Evolutionary conservation across 2,797 vertebrate species (phyloP).

Genomic region (Hypotaenidia philippensis): DNA sequence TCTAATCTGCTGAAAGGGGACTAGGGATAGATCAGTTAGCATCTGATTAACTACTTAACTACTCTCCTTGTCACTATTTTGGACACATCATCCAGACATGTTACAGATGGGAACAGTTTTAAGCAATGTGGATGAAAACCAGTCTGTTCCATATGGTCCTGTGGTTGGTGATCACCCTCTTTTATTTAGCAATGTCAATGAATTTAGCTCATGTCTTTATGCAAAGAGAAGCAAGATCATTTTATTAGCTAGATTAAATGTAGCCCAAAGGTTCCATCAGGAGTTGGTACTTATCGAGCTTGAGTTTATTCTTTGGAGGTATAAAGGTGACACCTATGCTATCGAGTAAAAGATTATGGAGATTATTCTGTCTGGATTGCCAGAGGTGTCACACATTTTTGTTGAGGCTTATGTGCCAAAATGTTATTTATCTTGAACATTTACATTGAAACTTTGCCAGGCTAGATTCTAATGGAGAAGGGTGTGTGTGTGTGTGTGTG

Average conservation of each 20-base stretch:
- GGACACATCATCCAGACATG: rapidly evolving
- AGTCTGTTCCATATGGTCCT: background rate
- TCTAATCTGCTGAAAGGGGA: background rate
- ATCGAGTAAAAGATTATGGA: background rate
- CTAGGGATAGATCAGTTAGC: background rate
- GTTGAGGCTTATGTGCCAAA: background rate
- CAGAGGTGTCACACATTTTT: background rate
- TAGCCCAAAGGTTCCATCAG: background rate
- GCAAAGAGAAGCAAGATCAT: background rate
- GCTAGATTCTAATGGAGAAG: too few species aligned
- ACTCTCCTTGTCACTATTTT: background rate
- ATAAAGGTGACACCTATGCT: background rate
- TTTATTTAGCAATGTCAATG: background rate
- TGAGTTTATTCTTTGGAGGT: background rate
- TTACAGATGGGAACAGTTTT: background rate
- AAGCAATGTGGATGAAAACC: background rate
- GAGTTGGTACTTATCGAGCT: background rate
- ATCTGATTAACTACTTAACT: background rate
- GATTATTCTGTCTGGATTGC: background rate
- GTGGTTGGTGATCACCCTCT: background rate
- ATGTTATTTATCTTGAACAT: background rate
- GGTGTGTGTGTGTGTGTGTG: too few species aligned
- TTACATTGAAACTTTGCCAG: background rate
- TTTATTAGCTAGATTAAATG: conserved; percentile 7
- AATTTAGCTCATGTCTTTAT: background rate